phyloP scores from a whole-genome alignment of 2,888 invertebrate genomes.

The Lasioglossum vierecki region DNA sequence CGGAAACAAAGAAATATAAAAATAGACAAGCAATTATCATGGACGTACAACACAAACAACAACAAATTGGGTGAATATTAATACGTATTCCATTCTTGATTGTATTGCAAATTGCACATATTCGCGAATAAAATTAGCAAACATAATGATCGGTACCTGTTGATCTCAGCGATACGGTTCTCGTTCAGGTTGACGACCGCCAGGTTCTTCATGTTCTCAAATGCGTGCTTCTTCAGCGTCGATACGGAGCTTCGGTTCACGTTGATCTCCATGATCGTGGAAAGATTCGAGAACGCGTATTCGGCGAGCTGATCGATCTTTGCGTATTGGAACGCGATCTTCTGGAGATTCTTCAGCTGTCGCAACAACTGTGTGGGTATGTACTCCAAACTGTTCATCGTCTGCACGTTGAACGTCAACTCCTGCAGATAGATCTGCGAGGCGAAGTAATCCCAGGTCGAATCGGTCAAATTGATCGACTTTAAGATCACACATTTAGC shows the following conservation, averaged over 20 bases:
- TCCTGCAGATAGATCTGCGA: conserved; percentile 89
- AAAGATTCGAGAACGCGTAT: conserved; percentile 90
- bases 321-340: conserved; percentile 90
- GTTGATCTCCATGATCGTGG: conserved; percentile 88
- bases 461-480: conserved; percentile 88
- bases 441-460: conserved; percentile 90
- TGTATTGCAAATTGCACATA: neutral
- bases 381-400: conserved; percentile 88
- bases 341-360: conserved; percentile 88
- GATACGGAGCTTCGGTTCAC: conserved; percentile 90
- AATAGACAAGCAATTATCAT: too few species aligned
- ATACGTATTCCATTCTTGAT: neutral
- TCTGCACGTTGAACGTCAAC: conserved; percentile 89
- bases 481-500: conserved; percentile 92
- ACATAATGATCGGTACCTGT: conserved; percentile 79
- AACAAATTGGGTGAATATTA: neutral
- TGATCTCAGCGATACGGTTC: conserved; percentile 91
- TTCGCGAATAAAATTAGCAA: neutral
- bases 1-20: too few species aligned
- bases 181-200: conserved; percentile 90
- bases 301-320: conserved; percentile 89
- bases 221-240: conserved; percentile 88
- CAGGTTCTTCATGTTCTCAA: conserved; percentile 90
- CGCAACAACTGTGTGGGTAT: conserved; percentile 90
- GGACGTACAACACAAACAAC: neutral